A percentile compares a stretch with the other conserved stretches of the same genome.
Conservation (phyloP, 2,888 invertebrate genomes). For the Cylindroiulus punctatus region DNA sequence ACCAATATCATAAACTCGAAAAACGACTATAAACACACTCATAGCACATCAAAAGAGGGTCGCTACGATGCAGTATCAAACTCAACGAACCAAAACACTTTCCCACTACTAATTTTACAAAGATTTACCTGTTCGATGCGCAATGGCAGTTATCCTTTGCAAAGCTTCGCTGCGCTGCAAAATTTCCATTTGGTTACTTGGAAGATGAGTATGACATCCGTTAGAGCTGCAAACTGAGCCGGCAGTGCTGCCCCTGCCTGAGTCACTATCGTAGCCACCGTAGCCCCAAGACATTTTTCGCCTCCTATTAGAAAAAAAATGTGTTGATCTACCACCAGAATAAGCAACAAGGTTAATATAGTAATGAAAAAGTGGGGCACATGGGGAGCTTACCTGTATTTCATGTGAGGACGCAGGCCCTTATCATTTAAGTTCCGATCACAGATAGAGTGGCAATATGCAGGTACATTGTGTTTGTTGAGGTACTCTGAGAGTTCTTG, state of each 20-base stretch:
- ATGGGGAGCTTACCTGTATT: conserved; percentile 48
- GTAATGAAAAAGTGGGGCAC: not conserved
- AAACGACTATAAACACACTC: not conserved
- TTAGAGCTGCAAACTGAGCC: conserved; percentile 63
- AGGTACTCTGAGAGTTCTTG: conserved; percentile 77
- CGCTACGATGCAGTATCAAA: not conserved
- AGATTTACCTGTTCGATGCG: conserved; percentile 78
- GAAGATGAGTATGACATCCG: conserved; percentile 61
- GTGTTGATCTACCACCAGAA: not conserved
- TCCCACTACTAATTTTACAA: not conserved
- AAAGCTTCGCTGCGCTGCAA: conserved; percentile 77
- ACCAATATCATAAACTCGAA: not conserved
- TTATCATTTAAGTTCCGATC: conserved; percentile 55
- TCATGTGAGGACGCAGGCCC: conserved; percentile 40
- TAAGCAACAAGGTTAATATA: not conserved
- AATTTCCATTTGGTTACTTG: conserved; percentile 63
- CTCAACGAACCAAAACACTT: not conserved
- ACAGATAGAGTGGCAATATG: conserved; percentile 15
- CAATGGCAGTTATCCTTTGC: conserved; percentile 86
- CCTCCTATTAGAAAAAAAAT: conserved; percentile 66
- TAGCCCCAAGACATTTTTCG: conserved; percentile 77
- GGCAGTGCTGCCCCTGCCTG: conserved; percentile 64
- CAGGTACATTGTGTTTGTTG: conserved; percentile 73
- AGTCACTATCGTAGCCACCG: conserved; percentile 66
- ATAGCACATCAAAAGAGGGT: not conserved